Evolutionary conservation across 2,888 invertebrate genomes (phyloP).

Genomic region (Diaperis boleti): DNA sequence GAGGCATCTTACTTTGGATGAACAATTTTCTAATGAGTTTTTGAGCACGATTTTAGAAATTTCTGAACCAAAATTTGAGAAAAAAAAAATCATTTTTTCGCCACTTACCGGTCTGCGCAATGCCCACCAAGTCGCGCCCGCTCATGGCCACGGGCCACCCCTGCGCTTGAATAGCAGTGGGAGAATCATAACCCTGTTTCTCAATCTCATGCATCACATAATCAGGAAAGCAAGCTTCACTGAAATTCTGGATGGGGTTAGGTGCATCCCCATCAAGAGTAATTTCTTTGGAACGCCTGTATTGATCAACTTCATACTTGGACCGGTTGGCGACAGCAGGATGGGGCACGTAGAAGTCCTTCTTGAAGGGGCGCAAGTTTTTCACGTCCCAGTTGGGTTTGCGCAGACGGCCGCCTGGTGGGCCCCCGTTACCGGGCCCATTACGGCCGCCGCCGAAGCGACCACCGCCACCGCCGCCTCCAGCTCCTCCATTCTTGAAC

Average conservation of each 20-base stretch:
- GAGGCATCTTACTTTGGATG: too few relatives aligned
- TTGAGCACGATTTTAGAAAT: too few relatives aligned
- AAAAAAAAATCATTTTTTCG: too few relatives aligned
- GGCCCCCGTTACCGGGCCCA: conserved; percentile 60
- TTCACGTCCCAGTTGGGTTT: conserved; percentile 80
- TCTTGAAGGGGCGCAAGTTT: conserved; percentile 82
- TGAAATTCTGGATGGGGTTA: conserved; percentile 83
- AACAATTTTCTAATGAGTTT: too few relatives aligned
- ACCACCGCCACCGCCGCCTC: conserved; percentile 60
- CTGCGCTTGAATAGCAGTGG: conserved; percentile 89
- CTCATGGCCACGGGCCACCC: conserved; percentile 91
- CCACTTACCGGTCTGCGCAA: conserved; percentile 82
- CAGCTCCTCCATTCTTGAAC: conserved; percentile 49
- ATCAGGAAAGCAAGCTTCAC: conserved; percentile 83
- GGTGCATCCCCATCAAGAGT: conserved; percentile 84
- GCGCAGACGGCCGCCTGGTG: conserved; percentile 65
- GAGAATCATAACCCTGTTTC: conserved; percentile 81
- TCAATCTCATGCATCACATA: conserved; percentile 81
- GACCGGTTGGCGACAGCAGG: conserved; percentile 74
- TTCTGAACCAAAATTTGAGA: too few relatives aligned
- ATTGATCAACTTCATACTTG: conserved; percentile 78
- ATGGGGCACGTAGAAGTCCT: conserved; percentile 86
- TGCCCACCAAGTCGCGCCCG: conserved; percentile 88
- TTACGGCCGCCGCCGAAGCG: conserved; percentile 53
- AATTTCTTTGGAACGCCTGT: conserved; percentile 84